These are phyloP conservation scores for Piaya cayana DNA, from an alignment of 2,113 vertebrate genomes.

Conservation along the genomic window DNA sequence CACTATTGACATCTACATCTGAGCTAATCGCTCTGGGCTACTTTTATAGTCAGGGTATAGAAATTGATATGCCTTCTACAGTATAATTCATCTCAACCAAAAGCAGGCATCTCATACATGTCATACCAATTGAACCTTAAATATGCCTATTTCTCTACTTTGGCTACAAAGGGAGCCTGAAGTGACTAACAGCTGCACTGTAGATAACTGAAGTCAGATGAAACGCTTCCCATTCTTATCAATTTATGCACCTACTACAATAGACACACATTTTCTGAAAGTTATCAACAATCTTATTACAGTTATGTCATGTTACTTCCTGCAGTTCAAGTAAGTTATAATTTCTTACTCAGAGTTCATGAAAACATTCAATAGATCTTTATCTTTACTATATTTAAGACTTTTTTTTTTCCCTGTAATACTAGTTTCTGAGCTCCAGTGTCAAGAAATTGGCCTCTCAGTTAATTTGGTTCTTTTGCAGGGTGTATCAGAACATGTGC, in stretches of 20 bases:
- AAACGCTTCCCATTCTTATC: background rate
- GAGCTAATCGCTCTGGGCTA: background rate
- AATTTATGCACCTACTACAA: background rate
- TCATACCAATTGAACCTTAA: background rate
- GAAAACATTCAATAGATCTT: background rate
- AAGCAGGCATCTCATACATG: background rate
- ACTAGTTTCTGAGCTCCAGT: background rate
- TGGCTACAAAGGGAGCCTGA: background rate
- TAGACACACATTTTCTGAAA: background rate
- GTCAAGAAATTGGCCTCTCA: background rate
- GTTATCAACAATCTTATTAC: background rate
- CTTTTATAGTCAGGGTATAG: background rate
- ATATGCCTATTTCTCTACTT: background rate
- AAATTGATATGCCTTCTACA: background rate
- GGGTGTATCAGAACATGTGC: background rate
- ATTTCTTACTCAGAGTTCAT: background rate
- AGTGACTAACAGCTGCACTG: background rate
- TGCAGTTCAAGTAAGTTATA: background rate
- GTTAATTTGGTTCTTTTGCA: background rate
- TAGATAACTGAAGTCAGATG: background rate
- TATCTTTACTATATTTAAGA: background rate
- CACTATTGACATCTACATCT: slow-evolving; percentile 39
- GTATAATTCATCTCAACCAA: slow-evolving; percentile 16
- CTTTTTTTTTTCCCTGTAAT: background rate
- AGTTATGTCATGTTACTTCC: background rate